Base-by-base conservation (phyloP, 2,797 vertebrate species). In the Danio tinwini region DNA sequence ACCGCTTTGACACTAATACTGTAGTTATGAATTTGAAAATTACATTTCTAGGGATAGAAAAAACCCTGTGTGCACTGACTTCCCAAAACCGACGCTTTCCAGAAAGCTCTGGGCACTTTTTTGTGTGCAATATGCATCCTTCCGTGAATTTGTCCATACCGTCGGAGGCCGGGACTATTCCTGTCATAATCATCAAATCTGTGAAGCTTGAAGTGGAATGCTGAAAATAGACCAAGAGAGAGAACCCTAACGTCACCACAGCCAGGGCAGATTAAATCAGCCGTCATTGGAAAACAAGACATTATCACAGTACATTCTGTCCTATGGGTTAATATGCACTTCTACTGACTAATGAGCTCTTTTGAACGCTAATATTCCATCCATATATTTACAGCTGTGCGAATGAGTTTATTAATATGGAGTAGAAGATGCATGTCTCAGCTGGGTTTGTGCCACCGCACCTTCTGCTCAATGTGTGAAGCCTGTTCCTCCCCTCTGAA, bases 401-500 rank as follows among this genome's bases (percentile, higher is more conserved):
- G 14, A 47, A 68, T 14, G 64, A 68, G 75, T 68, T 62, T 70
- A 78, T 78, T 78, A 78, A 78, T 70, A 78, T 70, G 76, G 55
- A 78, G 42, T 44, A 50, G 56, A 78, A 78, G 76, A 70, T 78
- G 76, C 76, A 50, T 42, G 76, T 70, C 65, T 78, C 76, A 12
- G 76, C 76, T 78, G 65, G 76, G 55, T 70, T 78, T 70, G 65
- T 50, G 76, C 56, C 76, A 78, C 56, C 56, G 45, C 65, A 78
- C 76, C 76, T 78, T 78, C 76, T 78, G 76, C 76, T 70, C 76
- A 21, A 50, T 70, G 76, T 40, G 56, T 70, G 76, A 49, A 78
- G 76, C 67, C 65, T 70, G 56, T 70, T 78, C 76, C 76, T 78
- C 76, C 76, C 76, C 87, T 80, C 87, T 89, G 87, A 92, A 92